phyloP scores from a whole-genome alignment of 2,113 vertebrate species.

The Lonchura striata region DNA sequence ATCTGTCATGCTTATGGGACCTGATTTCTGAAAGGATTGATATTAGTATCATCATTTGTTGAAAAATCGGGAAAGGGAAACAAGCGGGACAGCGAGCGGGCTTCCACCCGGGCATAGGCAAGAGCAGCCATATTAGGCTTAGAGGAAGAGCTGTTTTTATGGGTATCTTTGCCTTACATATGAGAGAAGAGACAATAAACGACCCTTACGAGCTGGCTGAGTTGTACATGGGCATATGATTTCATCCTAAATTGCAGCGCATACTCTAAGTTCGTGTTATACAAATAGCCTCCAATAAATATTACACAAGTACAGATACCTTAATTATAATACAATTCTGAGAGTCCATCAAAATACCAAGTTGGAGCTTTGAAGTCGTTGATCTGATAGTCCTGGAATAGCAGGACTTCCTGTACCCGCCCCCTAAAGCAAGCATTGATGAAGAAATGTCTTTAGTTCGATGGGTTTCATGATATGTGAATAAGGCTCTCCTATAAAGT shows the following conservation, averaged over 20 bases:
- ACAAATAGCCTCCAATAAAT: not conserved
- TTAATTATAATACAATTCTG: not conserved
- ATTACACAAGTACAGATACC: not conserved
- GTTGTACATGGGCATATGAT: not conserved
- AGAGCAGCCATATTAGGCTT: constrained; percentile 41
- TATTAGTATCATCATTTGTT: not conserved
- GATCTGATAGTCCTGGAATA: constrained; percentile 13
- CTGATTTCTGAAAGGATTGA: not conserved
- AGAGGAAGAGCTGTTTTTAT: not conserved
- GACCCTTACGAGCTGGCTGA: not conserved
- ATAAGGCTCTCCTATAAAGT: constrained; percentile 21
- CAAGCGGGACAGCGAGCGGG: too few relatives aligned
- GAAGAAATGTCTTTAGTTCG: constrained; percentile 14
- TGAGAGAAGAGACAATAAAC: not conserved
- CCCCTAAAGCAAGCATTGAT: constrained; percentile 4
- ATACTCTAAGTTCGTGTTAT: not conserved
- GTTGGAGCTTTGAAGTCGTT: not conserved
- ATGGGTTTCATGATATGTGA: not conserved
- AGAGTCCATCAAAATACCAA: constrained; percentile 11
- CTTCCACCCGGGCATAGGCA: not conserved
- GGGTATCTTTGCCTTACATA: not conserved
- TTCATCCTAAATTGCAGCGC: not conserved
- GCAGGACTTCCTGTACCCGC: constrained; percentile 52
- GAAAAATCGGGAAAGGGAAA: not conserved
- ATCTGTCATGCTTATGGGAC: not conserved